A percentile compares a stretch with the other conserved stretches of the same genome.
phyloP scores from a whole-genome alignment of 2,797 vertebrate genomes.

The Nannoperca australis region DNA sequence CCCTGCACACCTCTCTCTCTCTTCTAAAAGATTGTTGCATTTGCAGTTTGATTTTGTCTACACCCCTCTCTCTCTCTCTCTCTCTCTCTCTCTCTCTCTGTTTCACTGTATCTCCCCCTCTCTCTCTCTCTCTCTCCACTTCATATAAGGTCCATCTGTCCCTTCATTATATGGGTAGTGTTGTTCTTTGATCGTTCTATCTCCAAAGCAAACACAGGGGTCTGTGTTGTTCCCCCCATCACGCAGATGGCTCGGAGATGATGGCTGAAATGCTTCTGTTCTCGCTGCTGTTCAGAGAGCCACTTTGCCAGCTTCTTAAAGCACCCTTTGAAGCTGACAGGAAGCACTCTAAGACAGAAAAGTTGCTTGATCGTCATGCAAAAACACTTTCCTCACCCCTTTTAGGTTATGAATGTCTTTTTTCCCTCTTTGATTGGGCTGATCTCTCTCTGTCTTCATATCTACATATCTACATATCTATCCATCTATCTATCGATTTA shows the following conservation, averaged over 20 bases:
- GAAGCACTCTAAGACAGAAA: constrained; percentile 74
- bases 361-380: constrained; percentile 74
- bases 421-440: constrained; percentile 49
- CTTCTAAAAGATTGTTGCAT: constrained; percentile 82
- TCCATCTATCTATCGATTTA: constrained; percentile 28
- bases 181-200: constrained; percentile 85
- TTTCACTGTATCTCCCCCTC: constrained; percentile 45
- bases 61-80: constrained; percentile 58
- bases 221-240: constrained; percentile 80
- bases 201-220: constrained; percentile 83
- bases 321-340: constrained; percentile 82
- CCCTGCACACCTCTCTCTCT: constrained; percentile 59
- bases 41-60: constrained; percentile 84
- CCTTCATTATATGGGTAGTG: constrained; percentile 85
- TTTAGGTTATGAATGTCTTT: constrained; percentile 47
- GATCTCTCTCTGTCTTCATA: constrained; percentile 28
- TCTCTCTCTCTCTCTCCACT: constrained; percentile 54
- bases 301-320: constrained; percentile 78
- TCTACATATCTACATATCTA: constrained; percentile 14
- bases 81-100: constrained; percentile 33
- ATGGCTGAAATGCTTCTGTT: constrained; percentile 82
- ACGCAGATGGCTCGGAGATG: constrained; percentile 77
- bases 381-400: constrained; percentile 45
- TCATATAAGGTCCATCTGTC: constrained; percentile 80
- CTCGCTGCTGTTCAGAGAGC: constrained; percentile 71